Conservation (phyloP, 2,888 invertebrate genomes). For the Tetrapedia diversipes region DNA sequence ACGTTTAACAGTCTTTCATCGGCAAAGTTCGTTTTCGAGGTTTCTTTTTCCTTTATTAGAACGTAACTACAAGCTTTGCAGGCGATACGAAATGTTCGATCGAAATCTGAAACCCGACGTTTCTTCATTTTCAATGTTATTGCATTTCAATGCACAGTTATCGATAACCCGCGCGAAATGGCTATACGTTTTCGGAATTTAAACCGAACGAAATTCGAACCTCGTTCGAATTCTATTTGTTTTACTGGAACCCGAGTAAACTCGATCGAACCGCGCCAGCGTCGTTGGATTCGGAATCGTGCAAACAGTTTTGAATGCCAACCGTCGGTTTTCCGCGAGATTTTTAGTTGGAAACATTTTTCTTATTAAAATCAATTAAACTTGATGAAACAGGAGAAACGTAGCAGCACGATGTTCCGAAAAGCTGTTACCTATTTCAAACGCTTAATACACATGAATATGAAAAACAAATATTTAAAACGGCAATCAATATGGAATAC, state of each 20-base stretch:
- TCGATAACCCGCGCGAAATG: neutral
- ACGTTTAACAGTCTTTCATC: neutral
- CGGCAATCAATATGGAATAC: too few species aligned
- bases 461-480: too few species aligned
- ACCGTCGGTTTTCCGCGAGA: too few species aligned
- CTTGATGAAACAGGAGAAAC: too few species aligned
- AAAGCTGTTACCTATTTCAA: too few species aligned
- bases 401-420: too few species aligned
- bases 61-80: neutral
- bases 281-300: neutral
- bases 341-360: too few species aligned
- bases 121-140: neutral
- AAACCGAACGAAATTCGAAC: neutral
- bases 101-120: conserved; percentile 3
- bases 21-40: neutral
- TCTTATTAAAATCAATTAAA: too few species aligned
- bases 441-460: too few species aligned
- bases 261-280: neutral
- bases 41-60: neutral
- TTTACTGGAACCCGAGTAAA: neutral
- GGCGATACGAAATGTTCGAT: neutral
- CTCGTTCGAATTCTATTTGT: neutral
- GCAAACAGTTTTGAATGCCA: neutral
- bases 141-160: neutral
- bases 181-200: neutral